Percentiles rank a stretch among this genome's conserved stretches.
Conservation (phyloP, 2,797 vertebrate genomes). For the Rhynchotus rufescens region DNA sequence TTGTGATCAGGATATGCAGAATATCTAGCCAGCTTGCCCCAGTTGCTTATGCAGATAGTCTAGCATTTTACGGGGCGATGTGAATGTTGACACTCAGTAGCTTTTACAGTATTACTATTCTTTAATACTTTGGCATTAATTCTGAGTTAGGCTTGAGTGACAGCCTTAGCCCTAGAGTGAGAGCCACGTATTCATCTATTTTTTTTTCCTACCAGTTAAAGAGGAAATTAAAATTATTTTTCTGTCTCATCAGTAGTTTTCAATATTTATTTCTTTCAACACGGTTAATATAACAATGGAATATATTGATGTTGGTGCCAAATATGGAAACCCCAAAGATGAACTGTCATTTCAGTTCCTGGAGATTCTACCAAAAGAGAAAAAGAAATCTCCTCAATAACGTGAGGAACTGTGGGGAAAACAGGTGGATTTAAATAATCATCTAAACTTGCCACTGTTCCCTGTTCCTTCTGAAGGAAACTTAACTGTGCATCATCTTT, state of each 20-base stretch:
- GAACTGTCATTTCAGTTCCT: neutral
- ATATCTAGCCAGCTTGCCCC: neutral
- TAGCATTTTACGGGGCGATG: neutral
- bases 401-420: neutral
- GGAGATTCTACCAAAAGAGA: neutral
- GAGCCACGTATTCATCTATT: neutral
- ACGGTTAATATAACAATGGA: neutral
- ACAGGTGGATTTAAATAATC: neutral
- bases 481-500: neutral
- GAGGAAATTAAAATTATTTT: neutral
- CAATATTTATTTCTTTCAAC: neutral
- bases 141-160: neutral
- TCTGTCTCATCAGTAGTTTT: neutral
- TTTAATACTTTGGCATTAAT: neutral
- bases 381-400: neutral
- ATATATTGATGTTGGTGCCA: neutral
- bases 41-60: neutral
- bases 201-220: neutral
- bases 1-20: neutral
- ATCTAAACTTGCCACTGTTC: neutral
- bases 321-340: neutral
- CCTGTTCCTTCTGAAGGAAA: slow-evolving; percentile 20
- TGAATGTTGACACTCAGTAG: neutral
- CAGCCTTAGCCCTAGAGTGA: neutral
- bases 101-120: rapidly evolving